Conservation (phyloP, 1,140 invertebrate genomes). For the Chrysomallon squamiferum region DNA sequence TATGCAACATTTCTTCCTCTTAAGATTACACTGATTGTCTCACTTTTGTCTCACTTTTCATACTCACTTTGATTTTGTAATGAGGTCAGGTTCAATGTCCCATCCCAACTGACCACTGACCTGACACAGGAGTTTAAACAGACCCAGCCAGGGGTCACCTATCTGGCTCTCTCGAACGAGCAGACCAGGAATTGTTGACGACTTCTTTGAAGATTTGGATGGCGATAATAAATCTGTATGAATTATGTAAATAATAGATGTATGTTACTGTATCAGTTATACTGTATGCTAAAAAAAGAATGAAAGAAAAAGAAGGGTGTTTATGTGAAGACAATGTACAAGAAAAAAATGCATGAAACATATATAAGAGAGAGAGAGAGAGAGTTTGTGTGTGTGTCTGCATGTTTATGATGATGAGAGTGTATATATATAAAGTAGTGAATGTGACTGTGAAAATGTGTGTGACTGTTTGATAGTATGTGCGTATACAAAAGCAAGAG, state of each 20-base stretch:
- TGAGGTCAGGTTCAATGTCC: constrained; percentile 70
- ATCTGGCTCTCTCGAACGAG: constrained; percentile 64
- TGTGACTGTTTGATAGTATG: background rate
- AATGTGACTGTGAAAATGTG: background rate
- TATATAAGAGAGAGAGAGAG: no score
- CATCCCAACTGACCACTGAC: constrained; percentile 80
- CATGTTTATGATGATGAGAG: background rate
- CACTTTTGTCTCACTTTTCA: no score
- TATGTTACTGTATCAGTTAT: no score
- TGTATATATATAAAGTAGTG: background rate
- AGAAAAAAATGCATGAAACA: background rate
- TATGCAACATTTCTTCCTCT: no score
- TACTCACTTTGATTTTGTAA: constrained; percentile 53
- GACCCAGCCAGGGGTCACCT: constrained; percentile 78
- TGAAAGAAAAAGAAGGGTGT: no score
- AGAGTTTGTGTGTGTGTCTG: background rate
- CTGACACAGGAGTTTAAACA: constrained; percentile 78
- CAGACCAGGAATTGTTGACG: constrained; percentile 46
- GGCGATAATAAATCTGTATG: constrained; percentile 43
- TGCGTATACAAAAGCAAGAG: background rate
- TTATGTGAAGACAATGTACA: no score
- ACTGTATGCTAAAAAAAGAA: no score
- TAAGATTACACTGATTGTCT: no score
- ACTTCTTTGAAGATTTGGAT: constrained; percentile 30
- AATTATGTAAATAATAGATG: background rate